Base-by-base conservation (phyloP, 2,888 invertebrate genomes). In the Drosophila pegasa region DNA sequence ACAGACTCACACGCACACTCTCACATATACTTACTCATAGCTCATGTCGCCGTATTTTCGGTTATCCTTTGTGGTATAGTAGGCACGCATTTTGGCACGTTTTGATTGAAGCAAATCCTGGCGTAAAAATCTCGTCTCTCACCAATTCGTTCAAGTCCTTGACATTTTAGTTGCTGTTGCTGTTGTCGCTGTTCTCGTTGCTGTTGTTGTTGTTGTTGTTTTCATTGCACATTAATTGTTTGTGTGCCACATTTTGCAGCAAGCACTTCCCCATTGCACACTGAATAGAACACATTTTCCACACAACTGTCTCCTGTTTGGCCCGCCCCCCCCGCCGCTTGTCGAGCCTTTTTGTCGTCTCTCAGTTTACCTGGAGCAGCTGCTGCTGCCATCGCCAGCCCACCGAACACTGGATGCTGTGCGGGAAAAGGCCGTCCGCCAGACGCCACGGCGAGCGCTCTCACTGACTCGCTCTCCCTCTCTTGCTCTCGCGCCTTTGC, bases 21-120 rank as follows among this genome's bases (percentile, higher is more conserved):
- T 22, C 10, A 57, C 12, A 5, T 14, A 45, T 54, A 87, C 90
- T 88, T 85, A 91, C 90, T 90, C 90, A 62, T 90, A 90, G 78
- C 85, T 90, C 77, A 87, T 71, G 58, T 90, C 89, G 68, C 78
- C 84, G 71, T 84, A 89, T 69, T 88, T 89, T 67, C 87, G 84
- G 70, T 87, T 88, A 62, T 82, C 85, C 80, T 89, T 90, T 38
- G 79, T 54, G 33, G 76, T 80, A 51, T 89, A 81, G 69, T 89
- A 88, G 54, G 86, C 67, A 71, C 89, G 90, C 90, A 90, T 90
- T 60, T 73, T 82, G 59, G 67, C 69, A 63, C 63, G 61, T 64
- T 71, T 45, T 52, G 45, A 16, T 48, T 50, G 33, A 38, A 58
- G 31, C 45, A 64, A 72, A 51, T 75, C 63, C 50, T 59, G 37